Evolutionary conservation across 2,113 vertebrate species (phyloP), one percentile per base, ranked within the genome.

Genomic region (Nanorana parkeri): DNA sequence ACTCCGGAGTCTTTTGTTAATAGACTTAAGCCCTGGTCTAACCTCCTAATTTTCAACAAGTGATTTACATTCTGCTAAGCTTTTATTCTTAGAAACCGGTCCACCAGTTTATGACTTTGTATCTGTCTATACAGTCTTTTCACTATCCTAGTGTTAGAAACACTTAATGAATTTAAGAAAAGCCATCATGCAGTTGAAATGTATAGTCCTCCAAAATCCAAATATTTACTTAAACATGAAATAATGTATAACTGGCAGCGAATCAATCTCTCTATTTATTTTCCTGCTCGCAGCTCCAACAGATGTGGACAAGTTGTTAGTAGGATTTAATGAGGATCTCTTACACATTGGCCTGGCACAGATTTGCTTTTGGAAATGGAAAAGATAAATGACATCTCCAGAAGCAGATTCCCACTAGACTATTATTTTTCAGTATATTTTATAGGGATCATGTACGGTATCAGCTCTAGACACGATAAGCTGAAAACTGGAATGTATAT

Each of bases 141-240:
- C 8, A 58, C 54, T 73, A 47, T 58, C 10, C 80, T 47, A 67
- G 54, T 55, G 80, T 60, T 58, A 56, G 63, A 58, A 75, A 75
- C 80, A 82, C 80, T 75, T 76, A 52, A 82, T 75, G 76, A 47
- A 67, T 82, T 67, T 68, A 26, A 1, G 17, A 36, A 66, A 75
- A 75, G 58, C 71, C 63, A 21, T 65, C 63, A 21, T 19, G 55
- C 51, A n/a, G 52, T 75, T 82, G 51, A 75, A 82, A 82, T 82
- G 51, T 67, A 67, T 75, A 82, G 69, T 75, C 69, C 64, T 21
- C 17, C 29, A 47, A 66, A 82, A 74, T 68, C 69, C 51, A 82
- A 82, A 82, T 82, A 82, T 82, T 82, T 82, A 82, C 21, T 67
- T 60, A 26, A 82, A 67, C 65, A 73, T 75, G 21, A 67, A 75